Percentiles rank a stretch among this genome's conserved stretches.
Evolutionary conservation across 2,888 invertebrate genomes (phyloP).

Genomic region (Leptinotarsa juncta): DNA sequence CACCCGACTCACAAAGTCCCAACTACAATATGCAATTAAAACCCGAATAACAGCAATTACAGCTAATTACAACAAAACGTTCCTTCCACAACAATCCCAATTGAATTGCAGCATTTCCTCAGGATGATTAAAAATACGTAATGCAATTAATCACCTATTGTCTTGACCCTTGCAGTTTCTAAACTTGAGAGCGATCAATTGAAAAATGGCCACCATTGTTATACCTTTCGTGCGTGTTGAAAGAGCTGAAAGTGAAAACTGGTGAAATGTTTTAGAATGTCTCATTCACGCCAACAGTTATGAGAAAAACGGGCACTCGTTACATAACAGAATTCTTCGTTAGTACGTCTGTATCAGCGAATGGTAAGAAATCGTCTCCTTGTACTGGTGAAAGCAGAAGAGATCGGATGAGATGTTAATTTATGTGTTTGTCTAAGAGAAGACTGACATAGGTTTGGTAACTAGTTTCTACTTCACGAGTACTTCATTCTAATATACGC

Average conservation of each 20-base stretch:
- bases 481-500: no score
- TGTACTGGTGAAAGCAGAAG: background rate
- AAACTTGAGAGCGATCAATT: constrained; percentile 5
- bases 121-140: constrained; percentile 2
- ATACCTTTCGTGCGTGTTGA: constrained; percentile 5
- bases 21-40: background rate
- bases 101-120: constrained; percentile 2
- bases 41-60: background rate
- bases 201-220: constrained; percentile 10
- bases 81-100: background rate
- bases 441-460: no score
- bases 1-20: background rate
- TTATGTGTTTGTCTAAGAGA: no score
- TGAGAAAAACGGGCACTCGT: background rate
- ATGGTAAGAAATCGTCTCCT: background rate
- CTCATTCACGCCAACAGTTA: constrained; percentile 3
- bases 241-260: constrained; percentile 11
- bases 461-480: no score
- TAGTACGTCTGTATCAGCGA: background rate
- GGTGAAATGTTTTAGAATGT: constrained; percentile 11
- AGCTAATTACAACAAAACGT: background rate
- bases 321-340: background rate
- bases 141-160: constrained; percentile 6
- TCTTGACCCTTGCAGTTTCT: constrained; percentile 6
- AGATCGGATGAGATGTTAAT: background rate